Evolutionary conservation across 2,888 invertebrate species (phyloP).

Genomic region (Drosophila melanocephala): DNA sequence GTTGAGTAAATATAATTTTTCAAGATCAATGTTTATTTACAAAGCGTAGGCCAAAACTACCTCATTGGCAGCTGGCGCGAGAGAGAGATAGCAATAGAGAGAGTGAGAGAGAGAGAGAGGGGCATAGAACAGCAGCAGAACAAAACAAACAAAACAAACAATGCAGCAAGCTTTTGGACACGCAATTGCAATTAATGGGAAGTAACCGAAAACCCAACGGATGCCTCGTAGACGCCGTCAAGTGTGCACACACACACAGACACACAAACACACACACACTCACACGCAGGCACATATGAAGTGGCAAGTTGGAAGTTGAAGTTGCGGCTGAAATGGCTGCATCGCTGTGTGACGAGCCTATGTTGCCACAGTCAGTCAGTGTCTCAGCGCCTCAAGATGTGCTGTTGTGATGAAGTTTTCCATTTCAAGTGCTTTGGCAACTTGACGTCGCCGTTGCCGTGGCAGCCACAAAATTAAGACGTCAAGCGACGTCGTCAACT

Average conservation of each 20-base stretch:
- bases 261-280: slow-evolving; percentile 41
- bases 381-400: slow-evolving; percentile 24
- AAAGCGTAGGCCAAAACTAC: slow-evolving; percentile 68
- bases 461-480: slow-evolving; percentile 72
- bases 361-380: slow-evolving; percentile 12
- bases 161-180: slow-evolving; percentile 75
- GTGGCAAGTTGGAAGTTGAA: slow-evolving; percentile 50
- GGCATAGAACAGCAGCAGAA: slow-evolving; percentile 15
- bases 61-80: slow-evolving; percentile 70
- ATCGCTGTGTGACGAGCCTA: slow-evolving; percentile 11
- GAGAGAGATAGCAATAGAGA: neutral
- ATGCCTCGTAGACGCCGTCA: slow-evolving; percentile 69
- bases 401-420: slow-evolving; percentile 54
- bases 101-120: neutral
- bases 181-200: slow-evolving; percentile 84
- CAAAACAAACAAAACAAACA: slow-evolving; percentile 56
- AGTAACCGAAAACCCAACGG: slow-evolving; percentile 75
- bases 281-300: slow-evolving; percentile 31
- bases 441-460: slow-evolving; percentile 47
- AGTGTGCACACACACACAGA: slow-evolving; percentile 43
- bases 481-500: slow-evolving; percentile 75
- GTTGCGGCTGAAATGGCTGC: slow-evolving; percentile 25
- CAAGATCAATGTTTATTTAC: slow-evolving; percentile 82
- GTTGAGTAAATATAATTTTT: slow-evolving; percentile 80
- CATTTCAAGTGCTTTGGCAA: slow-evolving; percentile 72